phyloP scores from a whole-genome alignment of 2,113 vertebrate species.

The Microcebus lehilahytsara region DNA sequence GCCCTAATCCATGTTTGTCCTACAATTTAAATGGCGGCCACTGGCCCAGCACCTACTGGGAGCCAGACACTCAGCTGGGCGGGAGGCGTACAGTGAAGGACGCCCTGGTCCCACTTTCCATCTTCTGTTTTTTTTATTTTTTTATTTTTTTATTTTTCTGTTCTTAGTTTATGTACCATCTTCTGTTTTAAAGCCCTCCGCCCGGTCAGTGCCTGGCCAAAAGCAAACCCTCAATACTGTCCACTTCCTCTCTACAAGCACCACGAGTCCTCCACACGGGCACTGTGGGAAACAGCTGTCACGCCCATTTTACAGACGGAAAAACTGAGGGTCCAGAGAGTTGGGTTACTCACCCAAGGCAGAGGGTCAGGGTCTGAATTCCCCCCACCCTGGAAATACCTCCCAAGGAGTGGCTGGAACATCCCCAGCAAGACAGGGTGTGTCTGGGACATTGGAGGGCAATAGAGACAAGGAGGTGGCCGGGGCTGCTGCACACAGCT shows the following conservation, averaged over 20 bases:
- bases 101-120: not conserved
- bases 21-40: not conserved
- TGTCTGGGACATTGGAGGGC: not conserved
- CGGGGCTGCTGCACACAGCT: not conserved
- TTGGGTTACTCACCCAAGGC: not conserved
- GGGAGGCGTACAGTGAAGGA: no score
- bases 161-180: no score
- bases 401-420: not conserved
- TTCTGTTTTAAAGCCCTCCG: not conserved
- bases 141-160: no score
- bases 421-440: not conserved
- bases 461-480: not conserved
- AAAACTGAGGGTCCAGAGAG: not conserved
- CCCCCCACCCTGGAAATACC: no score
- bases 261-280: not conserved
- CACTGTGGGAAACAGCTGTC: not conserved
- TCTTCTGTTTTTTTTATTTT: no score
- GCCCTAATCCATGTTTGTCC: not conserved
- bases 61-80: not conserved
- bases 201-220: not conserved
- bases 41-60: not conserved
- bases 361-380: not conserved
- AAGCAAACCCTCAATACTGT: not conserved
- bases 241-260: not conserved
- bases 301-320: not conserved